phyloP scores from a whole-genome alignment of 2,113 vertebrate species.

The Dendropsophus ebraccatus region DNA sequence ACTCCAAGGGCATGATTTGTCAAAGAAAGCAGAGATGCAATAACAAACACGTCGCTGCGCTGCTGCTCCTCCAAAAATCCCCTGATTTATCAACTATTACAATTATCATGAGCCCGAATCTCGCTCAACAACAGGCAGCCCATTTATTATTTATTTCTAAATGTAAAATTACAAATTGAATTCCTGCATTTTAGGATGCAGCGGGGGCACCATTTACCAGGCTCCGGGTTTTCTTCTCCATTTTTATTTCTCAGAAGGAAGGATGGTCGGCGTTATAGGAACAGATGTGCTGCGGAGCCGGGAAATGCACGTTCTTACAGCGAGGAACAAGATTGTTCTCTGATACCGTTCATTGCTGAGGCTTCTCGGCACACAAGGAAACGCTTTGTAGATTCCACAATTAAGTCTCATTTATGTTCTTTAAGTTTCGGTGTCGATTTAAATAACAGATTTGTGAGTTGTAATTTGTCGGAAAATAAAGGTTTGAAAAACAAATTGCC shows the following conservation, averaged over 20 bases:
- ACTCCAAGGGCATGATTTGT: constrained; percentile 54
- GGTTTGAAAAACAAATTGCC: no score
- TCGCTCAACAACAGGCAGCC: constrained; percentile 38
- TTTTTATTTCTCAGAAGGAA: constrained; percentile 32
- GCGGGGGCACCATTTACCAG: constrained; percentile 22
- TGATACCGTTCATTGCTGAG: neutral
- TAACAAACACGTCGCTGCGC: constrained; percentile 47
- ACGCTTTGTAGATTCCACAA: neutral
- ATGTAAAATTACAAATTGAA: constrained; percentile 48
- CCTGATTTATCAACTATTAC: constrained; percentile 53
- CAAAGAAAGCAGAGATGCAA: constrained; percentile 49
- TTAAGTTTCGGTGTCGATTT: neutral
- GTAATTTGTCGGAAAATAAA: no score
- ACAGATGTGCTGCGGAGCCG: neutral
- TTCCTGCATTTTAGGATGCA: constrained; percentile 51
- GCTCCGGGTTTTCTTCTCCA: neutral
- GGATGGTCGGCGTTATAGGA: neutral
- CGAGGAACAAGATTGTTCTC: constrained; percentile 8
- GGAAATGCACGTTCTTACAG: neutral
- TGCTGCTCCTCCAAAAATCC: constrained; percentile 34
- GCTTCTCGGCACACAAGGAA: neutral
- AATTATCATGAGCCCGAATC: constrained; percentile 46
- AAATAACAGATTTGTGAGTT: no score
- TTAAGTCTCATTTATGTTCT: neutral
- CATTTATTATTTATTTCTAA: constrained; percentile 55